phyloP scores from a whole-genome alignment of 2,113 vertebrate species.

The Hydrochoerus hydrochaeris region DNA sequence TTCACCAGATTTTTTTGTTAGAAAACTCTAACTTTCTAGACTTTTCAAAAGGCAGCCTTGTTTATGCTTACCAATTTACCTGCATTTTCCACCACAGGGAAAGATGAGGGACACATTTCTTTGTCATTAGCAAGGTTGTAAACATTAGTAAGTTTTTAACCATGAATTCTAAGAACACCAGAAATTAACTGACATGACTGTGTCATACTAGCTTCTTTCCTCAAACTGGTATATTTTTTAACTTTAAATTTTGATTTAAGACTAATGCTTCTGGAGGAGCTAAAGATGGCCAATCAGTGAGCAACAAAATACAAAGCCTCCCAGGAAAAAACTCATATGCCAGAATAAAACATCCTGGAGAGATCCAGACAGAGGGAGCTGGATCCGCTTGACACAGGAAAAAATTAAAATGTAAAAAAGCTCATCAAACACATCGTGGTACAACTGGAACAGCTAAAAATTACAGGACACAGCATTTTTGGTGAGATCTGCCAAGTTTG shows the following conservation, averaged over 20 bases:
- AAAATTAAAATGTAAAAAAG: too few species aligned
- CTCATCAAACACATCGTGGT: too few species aligned
- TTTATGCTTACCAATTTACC: background rate
- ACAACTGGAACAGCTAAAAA: too few species aligned
- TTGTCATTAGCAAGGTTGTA: background rate
- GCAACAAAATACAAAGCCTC: too few species aligned
- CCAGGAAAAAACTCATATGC: too few species aligned
- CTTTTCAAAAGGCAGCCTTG: background rate
- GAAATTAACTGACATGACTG: background rate
- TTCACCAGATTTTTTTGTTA: conserved; percentile 15
- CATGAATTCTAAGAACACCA: background rate
- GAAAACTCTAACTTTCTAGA: conserved; percentile 14
- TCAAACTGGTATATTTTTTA: background rate
- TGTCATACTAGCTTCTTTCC: background rate
- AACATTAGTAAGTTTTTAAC: background rate
- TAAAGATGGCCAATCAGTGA: too few species aligned
- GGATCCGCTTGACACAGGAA: too few species aligned
- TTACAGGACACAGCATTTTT: too few species aligned
- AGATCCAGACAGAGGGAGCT: too few species aligned
- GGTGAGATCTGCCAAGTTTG: too few species aligned
- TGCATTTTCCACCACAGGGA: background rate
- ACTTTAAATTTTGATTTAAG: background rate
- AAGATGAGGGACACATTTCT: background rate
- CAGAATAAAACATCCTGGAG: too few species aligned
- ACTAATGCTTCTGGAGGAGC: background rate